phyloP scores from a whole-genome alignment of 2,888 invertebrate genomes.

The Bellardia pandia region DNA sequence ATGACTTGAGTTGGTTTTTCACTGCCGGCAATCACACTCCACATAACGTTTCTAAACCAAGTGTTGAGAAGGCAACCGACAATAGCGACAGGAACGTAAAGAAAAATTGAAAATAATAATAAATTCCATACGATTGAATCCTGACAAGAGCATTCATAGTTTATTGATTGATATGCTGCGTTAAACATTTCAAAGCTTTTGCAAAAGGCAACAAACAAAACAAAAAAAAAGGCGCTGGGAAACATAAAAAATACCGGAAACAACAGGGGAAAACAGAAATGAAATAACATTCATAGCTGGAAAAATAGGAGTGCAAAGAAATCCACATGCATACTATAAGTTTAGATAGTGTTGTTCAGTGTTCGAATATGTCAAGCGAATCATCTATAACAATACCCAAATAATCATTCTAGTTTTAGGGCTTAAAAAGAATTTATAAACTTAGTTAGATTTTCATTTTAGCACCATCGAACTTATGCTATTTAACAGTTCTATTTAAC shows the following conservation, averaged over 20 bases:
- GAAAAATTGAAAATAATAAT: slow-evolving; percentile 67
- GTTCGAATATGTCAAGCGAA: too few relatives aligned
- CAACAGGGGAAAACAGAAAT: background rate
- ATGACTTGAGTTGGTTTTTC: slow-evolving; percentile 32
- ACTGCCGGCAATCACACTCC: background rate
- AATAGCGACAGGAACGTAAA: slow-evolving; percentile 42
- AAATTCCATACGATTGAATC: slow-evolving; percentile 72
- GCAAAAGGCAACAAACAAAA: background rate
- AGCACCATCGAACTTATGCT: too few relatives aligned
- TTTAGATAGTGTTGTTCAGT: too few relatives aligned
- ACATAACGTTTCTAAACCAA: slow-evolving; percentile 15
- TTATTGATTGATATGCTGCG: slow-evolving; percentile 72
- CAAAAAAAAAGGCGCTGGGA: background rate
- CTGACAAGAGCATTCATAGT: slow-evolving; percentile 69
- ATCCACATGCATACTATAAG: background rate
- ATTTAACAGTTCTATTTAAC: too few relatives aligned
- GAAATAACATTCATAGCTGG: slow-evolving; percentile 39
- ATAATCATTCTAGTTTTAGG: too few relatives aligned
- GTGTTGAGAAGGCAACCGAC: slow-evolving; percentile 35
- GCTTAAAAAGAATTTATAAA: too few relatives aligned
- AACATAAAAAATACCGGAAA: slow-evolving; percentile 5
- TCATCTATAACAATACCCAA: too few relatives aligned
- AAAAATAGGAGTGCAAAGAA: slow-evolving; percentile 2
- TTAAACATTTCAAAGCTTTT: slow-evolving; percentile 58
- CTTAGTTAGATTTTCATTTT: too few relatives aligned